phyloP scores from a whole-genome alignment of 2,113 vertebrate genomes.

The Lutjanus erythropterus region DNA sequence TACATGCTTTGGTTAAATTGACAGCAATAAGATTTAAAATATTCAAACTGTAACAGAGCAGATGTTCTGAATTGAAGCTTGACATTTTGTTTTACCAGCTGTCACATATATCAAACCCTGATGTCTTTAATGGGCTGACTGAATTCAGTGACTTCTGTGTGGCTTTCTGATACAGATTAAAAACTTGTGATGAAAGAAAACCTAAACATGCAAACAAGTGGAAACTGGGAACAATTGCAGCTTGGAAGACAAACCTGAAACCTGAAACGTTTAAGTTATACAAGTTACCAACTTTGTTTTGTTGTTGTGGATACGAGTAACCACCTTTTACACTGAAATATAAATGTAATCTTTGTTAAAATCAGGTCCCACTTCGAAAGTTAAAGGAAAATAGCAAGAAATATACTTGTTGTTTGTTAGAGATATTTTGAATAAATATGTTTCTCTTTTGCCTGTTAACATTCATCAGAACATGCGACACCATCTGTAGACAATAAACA shows the following conservation, averaged over 20 bases:
- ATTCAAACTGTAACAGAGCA: constrained; percentile 26
- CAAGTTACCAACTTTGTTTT: background rate
- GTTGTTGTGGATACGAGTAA: background rate
- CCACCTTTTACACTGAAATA: background rate
- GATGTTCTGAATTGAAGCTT: constrained; percentile 43
- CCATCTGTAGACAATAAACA: background rate
- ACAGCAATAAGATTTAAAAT: constrained; percentile 12
- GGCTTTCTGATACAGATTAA: constrained; percentile 28
- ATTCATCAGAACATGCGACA: background rate
- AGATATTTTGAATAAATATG: background rate
- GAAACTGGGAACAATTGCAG: constrained; percentile 15
- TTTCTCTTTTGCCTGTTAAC: background rate
- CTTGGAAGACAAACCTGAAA: constrained; percentile 17
- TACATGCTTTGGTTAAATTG: background rate
- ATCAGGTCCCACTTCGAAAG: background rate
- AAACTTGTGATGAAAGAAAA: constrained; percentile 30
- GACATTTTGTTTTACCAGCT: constrained; percentile 31
- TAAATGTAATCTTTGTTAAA: background rate
- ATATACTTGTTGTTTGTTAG: background rate
- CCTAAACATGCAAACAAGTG: constrained; percentile 9
- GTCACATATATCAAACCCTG: constrained; percentile 39
- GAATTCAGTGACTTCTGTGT: constrained; percentile 36
- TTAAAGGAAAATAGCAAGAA: background rate
- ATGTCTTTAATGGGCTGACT: constrained; percentile 11
- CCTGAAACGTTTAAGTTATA: background rate